Evolutionary conservation across 2,888 invertebrate species (phyloP).

Genomic region (Lomographa bimaculata): DNA sequence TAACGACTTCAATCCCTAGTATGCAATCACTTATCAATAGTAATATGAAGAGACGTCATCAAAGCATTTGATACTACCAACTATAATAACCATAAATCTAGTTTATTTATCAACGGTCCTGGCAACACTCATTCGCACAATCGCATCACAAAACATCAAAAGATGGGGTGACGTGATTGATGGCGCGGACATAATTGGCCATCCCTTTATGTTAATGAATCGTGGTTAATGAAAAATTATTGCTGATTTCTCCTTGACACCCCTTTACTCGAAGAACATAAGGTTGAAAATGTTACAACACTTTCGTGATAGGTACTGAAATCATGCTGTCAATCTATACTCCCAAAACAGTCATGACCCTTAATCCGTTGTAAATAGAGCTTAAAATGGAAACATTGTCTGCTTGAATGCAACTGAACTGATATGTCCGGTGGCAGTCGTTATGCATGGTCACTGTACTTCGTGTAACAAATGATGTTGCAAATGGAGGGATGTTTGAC

Average conservation of each 20-base stretch:
- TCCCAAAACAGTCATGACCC: no score
- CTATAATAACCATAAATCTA: background rate
- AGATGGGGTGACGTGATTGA: conserved; percentile 70
- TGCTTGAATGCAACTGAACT: conserved; percentile 12
- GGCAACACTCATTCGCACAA: conserved; percentile 29
- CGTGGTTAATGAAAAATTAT: conserved; percentile 65
- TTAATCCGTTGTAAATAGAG: conserved; percentile 8
- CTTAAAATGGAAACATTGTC: conserved; percentile 1
- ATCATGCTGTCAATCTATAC: background rate
- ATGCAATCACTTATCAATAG: no score
- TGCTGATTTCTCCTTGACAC: conserved; percentile 13
- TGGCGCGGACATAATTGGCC: conserved; percentile 71
- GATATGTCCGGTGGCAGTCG: conserved; percentile 43
- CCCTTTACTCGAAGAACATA: conserved; percentile 32
- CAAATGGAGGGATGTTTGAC: conserved; percentile 49
- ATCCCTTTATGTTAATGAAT: conserved; percentile 77
- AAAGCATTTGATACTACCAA: no score
- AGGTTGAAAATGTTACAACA: background rate
- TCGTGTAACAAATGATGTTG: conserved; percentile 51
- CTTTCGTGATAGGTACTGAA: background rate
- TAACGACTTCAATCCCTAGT: no score
- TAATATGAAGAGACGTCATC: no score
- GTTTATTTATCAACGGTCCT: conserved; percentile 15
- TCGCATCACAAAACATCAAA: conserved; percentile 62
- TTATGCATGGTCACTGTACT: conserved; percentile 63